These are phyloP conservation scores for Phyllostomus discolor DNA, from an alignment of 2,113 vertebrate genomes.

Conservation along the genomic window DNA sequence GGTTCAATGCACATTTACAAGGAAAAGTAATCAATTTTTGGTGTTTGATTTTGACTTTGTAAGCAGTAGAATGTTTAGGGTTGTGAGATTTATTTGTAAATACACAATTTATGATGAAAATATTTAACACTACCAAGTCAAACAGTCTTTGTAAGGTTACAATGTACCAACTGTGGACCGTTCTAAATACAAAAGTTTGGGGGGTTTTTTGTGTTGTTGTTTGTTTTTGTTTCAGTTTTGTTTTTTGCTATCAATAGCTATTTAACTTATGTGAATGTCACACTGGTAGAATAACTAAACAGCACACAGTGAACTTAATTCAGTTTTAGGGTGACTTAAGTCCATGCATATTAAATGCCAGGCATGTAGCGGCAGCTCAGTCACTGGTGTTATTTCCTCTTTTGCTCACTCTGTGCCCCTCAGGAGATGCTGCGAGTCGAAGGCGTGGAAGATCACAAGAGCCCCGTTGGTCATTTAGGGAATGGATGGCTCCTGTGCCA, in stretches of 20 bases:
- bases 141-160: neutral
- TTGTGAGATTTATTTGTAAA: neutral
- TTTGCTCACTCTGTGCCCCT: neutral
- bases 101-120: neutral
- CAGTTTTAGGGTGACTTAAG: neutral
- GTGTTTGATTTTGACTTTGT: neutral
- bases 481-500: neutral
- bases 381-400: neutral
- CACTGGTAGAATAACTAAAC: neutral
- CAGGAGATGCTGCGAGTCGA: neutral
- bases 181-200: neutral
- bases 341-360: neutral
- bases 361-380: neutral
- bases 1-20: neutral
- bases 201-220: too few species aligned
- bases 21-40: neutral
- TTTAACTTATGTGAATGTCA: neutral
- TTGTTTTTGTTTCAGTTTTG: neutral
- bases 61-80: neutral
- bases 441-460: neutral
- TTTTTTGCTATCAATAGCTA: neutral
- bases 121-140: neutral
- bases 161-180: neutral
- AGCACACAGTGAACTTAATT: neutral
- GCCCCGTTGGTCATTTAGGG: neutral